Evolutionary conservation across 2,113 vertebrate species (phyloP).

Genomic region (Dicerorhinus sumatrensis): DNA sequence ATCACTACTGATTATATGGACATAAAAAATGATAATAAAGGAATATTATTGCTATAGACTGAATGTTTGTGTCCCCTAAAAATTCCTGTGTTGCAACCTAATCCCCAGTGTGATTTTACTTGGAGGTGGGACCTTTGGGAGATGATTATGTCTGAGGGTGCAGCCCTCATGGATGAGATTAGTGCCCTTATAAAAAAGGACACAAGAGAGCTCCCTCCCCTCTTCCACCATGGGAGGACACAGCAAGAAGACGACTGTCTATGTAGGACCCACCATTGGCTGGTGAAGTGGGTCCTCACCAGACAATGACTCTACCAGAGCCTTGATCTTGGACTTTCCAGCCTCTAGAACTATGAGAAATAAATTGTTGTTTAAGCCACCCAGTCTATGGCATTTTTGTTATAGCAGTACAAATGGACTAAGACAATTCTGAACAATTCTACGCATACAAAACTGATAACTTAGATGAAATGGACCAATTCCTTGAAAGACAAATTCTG

Average conservation of each 20-base stretch:
- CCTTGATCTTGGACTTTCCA: background rate
- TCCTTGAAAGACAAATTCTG: background rate
- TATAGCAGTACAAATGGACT: background rate
- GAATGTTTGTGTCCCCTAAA: no score
- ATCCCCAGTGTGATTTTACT: no score
- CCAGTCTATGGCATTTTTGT: background rate
- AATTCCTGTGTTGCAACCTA: no score
- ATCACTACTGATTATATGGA: no score
- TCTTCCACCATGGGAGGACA: background rate
- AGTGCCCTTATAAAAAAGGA: background rate
- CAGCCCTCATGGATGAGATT: background rate
- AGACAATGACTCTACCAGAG: background rate
- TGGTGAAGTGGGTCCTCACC: background rate
- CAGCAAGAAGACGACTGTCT: background rate
- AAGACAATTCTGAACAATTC: background rate
- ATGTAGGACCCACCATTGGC: background rate
- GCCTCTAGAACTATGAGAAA: background rate
- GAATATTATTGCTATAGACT: background rate
- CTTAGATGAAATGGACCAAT: background rate
- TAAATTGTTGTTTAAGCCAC: background rate
- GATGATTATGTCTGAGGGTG: background rate
- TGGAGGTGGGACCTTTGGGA: background rate
- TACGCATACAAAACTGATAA: background rate
- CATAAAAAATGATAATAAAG: background rate
- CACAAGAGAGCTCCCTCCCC: background rate